Percentiles rank a stretch among this genome's conserved stretches.
Conservation (phyloP, 1,140 invertebrate species). For the Aphelenchoides avenae region DNA sequence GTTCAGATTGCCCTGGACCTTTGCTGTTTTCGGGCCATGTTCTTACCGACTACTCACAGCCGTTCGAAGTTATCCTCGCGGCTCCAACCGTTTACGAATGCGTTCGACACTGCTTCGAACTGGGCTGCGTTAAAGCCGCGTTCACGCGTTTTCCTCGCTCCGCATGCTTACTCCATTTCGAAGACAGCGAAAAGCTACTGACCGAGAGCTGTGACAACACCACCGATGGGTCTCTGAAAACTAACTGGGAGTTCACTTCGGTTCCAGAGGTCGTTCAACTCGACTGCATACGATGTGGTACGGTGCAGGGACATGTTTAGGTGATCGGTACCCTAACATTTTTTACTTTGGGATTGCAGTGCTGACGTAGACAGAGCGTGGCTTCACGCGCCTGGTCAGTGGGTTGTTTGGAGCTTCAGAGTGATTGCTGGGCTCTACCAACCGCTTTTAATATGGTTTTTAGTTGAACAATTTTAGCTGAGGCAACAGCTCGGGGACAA, state of each 20-base stretch:
- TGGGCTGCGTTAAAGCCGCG: slow-evolving; percentile 48
- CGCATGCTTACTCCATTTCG: slow-evolving; percentile 53
- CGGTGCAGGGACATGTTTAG: no score
- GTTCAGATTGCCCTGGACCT: slow-evolving; percentile 43
- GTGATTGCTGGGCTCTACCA: no score
- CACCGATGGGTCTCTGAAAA: background rate
- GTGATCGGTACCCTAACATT: no score
- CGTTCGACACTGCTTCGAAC: slow-evolving; percentile 46
- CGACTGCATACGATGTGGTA: slow-evolving; percentile 44
- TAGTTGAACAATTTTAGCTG: no score
- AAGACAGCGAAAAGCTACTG: slow-evolving; percentile 10
- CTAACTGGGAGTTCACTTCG: slow-evolving; percentile 45
- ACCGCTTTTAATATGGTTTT: no score
- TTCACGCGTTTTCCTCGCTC: slow-evolving; percentile 58
- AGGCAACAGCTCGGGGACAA: no score
- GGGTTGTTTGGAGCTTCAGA: no score
- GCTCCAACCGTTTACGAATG: slow-evolving; percentile 49
- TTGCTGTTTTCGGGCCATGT: slow-evolving; percentile 41
- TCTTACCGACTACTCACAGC: slow-evolving; percentile 46
- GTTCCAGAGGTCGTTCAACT: slow-evolving; percentile 56
- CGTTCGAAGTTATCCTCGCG: slow-evolving; percentile 51
- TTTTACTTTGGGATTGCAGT: no score
- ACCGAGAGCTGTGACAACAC: slow-evolving; percentile 14
- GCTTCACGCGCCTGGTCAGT: no score
- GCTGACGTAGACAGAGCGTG: no score